Percentiles rank a stretch among this genome's conserved stretches.
Evolutionary conservation across 2,113 vertebrate species (phyloP).

Genomic region (Tiliqua scincoides): DNA sequence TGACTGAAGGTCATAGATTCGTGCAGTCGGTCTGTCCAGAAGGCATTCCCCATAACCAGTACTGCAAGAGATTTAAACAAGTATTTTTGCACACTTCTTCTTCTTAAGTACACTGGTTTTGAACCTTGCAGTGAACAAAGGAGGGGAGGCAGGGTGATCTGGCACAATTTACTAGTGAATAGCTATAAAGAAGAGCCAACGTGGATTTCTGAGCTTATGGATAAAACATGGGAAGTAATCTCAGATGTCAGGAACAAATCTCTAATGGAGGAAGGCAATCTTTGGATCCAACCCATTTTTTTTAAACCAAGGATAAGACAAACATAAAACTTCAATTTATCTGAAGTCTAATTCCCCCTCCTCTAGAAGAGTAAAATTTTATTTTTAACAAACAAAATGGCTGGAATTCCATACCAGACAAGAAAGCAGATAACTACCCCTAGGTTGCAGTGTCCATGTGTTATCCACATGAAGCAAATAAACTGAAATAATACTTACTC

Average conservation of each 20-base stretch:
- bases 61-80: constrained; percentile 70
- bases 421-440: neutral
- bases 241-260: neutral
- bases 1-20: constrained; percentile 84
- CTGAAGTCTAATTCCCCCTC: neutral
- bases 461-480: neutral
- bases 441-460: neutral
- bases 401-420: neutral
- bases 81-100: neutral
- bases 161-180: neutral
- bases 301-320: neutral
- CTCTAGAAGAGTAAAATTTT: neutral
- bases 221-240: neutral
- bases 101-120: neutral
- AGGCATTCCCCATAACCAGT: constrained; percentile 96
- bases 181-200: neutral
- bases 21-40: constrained; percentile 88
- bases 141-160: no score
- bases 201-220: accelerated
- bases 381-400: neutral
- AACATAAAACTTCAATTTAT: neutral
- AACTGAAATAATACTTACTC: constrained; percentile 83
- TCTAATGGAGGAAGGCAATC: no score
- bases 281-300: neutral
- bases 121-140: neutral